phyloP scores from a whole-genome alignment of 2,113 vertebrate genomes.

The Alexandromys fortis region DNA sequence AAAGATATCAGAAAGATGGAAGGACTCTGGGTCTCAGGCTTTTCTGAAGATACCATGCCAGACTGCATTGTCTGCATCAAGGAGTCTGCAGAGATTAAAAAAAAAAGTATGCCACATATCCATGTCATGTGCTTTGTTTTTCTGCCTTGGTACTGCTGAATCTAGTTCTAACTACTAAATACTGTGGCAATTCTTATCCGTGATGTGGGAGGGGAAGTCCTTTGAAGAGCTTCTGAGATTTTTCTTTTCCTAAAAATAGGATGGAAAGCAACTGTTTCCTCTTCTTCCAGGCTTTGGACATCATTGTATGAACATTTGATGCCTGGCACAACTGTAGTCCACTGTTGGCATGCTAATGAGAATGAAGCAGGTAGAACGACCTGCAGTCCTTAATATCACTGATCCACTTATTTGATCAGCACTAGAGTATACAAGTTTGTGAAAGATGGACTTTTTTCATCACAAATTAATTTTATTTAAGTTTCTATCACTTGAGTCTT shows the following conservation, averaged over 20 bases:
- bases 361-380: neutral
- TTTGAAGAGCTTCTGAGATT: neutral
- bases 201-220: neutral
- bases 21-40: neutral
- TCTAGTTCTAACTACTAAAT: neutral
- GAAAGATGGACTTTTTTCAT: neutral
- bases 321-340: neutral
- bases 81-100: neutral
- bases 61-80: neutral
- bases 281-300: neutral
- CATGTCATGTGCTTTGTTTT: neutral
- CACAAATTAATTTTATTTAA: slow-evolving; percentile 19
- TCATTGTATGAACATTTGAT: neutral
- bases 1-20: neutral
- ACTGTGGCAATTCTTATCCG: slow-evolving; percentile 11
- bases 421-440: neutral
- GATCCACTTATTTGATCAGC: neutral
- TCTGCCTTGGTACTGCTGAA: neutral
- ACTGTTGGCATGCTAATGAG: neutral
- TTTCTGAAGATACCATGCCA: neutral
- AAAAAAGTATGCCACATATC: neutral
- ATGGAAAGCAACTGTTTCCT: neutral
- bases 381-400: neutral
- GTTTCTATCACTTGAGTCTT: neutral
- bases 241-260: neutral